These are phyloP conservation scores for Drosophila nasuta DNA, from an alignment of 1,140 invertebrate species.

Conservation along the genomic window DNA sequence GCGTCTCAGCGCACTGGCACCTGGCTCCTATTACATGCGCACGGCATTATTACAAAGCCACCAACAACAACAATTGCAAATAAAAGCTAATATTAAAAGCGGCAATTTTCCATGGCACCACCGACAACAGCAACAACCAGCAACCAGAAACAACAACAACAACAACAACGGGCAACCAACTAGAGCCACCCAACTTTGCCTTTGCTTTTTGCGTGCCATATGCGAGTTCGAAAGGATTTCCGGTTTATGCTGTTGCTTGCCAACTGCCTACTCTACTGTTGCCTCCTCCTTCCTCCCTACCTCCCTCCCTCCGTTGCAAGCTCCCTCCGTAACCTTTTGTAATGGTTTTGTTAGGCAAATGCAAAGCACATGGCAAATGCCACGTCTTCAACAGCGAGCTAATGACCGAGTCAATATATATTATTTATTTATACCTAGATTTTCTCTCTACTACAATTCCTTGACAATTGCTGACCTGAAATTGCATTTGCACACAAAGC, in stretches of 20 bases:
- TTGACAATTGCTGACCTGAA: not conserved
- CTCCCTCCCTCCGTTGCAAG: not conserved
- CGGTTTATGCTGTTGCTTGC: conserved; percentile 73
- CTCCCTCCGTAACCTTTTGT: conserved; percentile 56
- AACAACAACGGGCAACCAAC: conserved; percentile 3
- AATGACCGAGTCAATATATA: conserved; percentile 69
- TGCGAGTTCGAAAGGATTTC: conserved; percentile 82
- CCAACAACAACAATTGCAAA: conserved; percentile 71
- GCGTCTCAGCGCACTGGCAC: conserved; percentile 77
- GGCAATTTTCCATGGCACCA: conserved; percentile 77
- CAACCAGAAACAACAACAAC: conserved; percentile 7
- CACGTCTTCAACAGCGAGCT: conserved; percentile 51
- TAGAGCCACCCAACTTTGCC: conserved; percentile 39
- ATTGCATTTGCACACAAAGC: not conserved
- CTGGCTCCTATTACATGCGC: conserved; percentile 81
- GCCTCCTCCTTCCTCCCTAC: not conserved
- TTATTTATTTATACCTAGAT: conserved; percentile 53
- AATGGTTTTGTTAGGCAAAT: conserved; percentile 77
- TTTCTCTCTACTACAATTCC: not conserved
- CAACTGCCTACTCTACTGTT: conserved; percentile 10
- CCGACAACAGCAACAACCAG: conserved; percentile 38
- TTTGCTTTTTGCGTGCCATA: conserved; percentile 80
- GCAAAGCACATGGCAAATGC: conserved; percentile 55
- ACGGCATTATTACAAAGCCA: conserved; percentile 80
- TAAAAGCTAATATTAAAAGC: conserved; percentile 83